Evolutionary conservation across 2,888 invertebrate species (phyloP).

Genomic region (Acleris sparsana): DNA sequence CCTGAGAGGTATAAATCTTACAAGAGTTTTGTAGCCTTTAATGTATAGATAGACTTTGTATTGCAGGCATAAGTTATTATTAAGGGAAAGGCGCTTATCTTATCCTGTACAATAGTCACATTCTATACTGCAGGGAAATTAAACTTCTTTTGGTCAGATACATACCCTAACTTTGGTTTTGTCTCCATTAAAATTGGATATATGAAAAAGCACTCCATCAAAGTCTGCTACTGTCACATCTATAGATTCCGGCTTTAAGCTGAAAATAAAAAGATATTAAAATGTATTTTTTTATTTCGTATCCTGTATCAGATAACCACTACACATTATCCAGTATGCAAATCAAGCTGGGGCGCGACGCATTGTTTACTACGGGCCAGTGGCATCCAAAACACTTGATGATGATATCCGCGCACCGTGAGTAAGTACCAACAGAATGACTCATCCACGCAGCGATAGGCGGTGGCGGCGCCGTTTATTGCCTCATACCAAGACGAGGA

Average conservation of each 20-base stretch:
- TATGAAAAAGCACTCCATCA: conserved; percentile 99
- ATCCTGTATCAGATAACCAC: conserved; percentile 47
- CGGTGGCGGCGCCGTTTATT: conserved; percentile 71
- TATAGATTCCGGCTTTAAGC: conserved; percentile 97
- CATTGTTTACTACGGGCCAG: conserved; percentile 62
- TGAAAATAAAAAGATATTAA: conserved; percentile 74
- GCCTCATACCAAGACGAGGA: conserved; percentile 47
- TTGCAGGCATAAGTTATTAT: too few relatives aligned
- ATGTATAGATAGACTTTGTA: too few relatives aligned
- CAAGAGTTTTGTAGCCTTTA: too few relatives aligned
- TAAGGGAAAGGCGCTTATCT: not conserved
- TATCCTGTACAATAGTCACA: not conserved
- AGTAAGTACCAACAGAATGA: conserved; percentile 73
- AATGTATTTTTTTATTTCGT: conserved; percentile 46
- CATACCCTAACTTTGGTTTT: conserved; percentile 98
- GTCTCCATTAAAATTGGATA: conserved; percentile 98
- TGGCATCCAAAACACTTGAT: conserved; percentile 71
- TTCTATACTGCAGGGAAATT: too few relatives aligned
- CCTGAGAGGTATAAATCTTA: too few relatives aligned
- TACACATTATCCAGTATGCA: conserved; percentile 26
- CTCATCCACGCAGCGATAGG: conserved; percentile 75
- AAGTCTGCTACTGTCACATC: conserved; percentile 98
- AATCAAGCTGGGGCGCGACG: conserved; percentile 44
- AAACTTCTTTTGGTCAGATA: not conserved
- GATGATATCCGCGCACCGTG: conserved; percentile 71